Evolutionary conservation across 2,888 invertebrate genomes (phyloP), one percentile per base, ranked within the genome.

Genomic region (Ichneumon xanthorius): DNA sequence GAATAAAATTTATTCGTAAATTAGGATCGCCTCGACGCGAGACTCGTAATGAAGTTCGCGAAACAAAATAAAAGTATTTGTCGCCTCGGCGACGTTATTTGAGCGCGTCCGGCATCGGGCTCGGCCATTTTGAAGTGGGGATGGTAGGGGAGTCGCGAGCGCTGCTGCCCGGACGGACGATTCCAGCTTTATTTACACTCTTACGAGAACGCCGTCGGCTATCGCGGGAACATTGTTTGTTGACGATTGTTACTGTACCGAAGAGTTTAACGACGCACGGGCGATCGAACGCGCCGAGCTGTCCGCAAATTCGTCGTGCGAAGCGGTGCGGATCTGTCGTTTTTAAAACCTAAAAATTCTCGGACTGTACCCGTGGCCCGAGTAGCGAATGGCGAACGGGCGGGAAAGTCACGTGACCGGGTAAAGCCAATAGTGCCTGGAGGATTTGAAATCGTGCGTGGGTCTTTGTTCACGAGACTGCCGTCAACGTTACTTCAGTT

Each of bases 401-500:
- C 91, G 90, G 87, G 79, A 88, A 87, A 89, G 93, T 94, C 95
- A 96, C 95, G 95, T 96, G 96, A 95, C 90, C 84, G 4, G 0
- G 4, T 30, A 14, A 90, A 80, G 85, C 95, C 95, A 96, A 95
- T 96, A 93, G 93, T 82, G 92, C 90, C 87, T 67, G 85, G 87
- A 87, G 94, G 94, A 95, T 95, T 96, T 94, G 93, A 94, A 94
- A 93, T 94, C 93, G 93, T 93, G 93, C 93, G 93, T 93, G 92
- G 80, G 92, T 93, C 93, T 93, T 93, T 93, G 93, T 93, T 93
- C 93, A 90, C 91, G 90, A 92, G 91, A 90, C 89, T 88, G 89
- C 92, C 91, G 92, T 90, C 92, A 93, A 92, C 92, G 93, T 92
- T 92, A 89, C 92, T 89, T 93, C 93, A 93, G 93, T 93, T 93